Conservation (phyloP, 2,797 vertebrate species). For the Periophthalmus magnuspinnatus region DNA sequence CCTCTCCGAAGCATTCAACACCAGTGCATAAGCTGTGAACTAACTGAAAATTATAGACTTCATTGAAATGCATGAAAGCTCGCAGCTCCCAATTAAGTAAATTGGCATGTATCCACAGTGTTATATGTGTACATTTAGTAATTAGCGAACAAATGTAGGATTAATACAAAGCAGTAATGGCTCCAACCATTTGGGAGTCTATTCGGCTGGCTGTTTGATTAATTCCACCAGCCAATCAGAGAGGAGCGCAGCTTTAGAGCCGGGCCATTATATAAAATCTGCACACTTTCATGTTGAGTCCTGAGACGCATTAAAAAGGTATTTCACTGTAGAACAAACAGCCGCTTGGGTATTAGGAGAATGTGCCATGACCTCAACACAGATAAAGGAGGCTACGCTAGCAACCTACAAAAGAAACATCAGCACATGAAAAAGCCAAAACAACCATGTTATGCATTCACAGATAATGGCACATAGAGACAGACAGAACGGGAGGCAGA, state of each 20-base stretch:
- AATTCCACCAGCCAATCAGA: constrained; percentile 30
- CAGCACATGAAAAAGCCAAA: background rate
- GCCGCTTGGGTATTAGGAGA: constrained; percentile 18
- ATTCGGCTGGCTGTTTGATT: constrained; percentile 53
- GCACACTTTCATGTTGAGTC: constrained; percentile 31
- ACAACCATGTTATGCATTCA: background rate
- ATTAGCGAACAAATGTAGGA: constrained; percentile 31
- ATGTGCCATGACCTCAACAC: constrained; percentile 28
- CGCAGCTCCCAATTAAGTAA: background rate
- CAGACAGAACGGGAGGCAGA: too few relatives aligned
- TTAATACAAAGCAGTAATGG: constrained; percentile 31
- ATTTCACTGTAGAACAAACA: constrained; percentile 48
- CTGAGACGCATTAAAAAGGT: constrained; percentile 24
- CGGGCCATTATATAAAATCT: constrained; percentile 4
- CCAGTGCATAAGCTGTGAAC: background rate
- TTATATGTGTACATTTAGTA: constrained; percentile 15
- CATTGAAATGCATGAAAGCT: constrained; percentile 1
- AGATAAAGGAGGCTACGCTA: constrained; percentile 30
- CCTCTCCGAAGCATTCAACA: background rate
- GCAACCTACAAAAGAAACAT: background rate
- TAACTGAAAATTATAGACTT: constrained; percentile 1
- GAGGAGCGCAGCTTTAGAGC: constrained; percentile 25
- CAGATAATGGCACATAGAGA: background rate
- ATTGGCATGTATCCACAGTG: constrained; percentile 6
- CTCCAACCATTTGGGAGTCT: constrained; percentile 34